Base-by-base conservation (phyloP, 2,888 invertebrate species). In the Dasysyrphus albostriatus region DNA sequence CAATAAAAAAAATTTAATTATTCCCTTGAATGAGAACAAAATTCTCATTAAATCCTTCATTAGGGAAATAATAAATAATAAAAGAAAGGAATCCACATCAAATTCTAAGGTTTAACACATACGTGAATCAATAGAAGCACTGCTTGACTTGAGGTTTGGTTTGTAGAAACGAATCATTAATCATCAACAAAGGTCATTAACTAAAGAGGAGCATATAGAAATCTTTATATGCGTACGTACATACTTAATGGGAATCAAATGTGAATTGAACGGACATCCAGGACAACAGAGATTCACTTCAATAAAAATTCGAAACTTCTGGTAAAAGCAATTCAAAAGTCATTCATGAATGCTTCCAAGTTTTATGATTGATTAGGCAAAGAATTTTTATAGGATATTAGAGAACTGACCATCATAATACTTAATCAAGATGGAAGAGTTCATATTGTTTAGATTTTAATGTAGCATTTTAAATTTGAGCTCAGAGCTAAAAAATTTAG, bases 1-100 rank as follows among this genome's bases (percentile, higher is more conserved):
- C 51, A 59, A 77, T 82, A 82, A 82, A 82, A 76, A n/a, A 67
- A 24, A 67, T 72, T 51, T 49, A 65, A 72, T 75, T 58, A 72
- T 44, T 42, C 24, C 32, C 29, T 56, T 16, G 39, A 61, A 69
- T 9, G 61, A 69, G 32, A 44, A 49, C n/a, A n/a, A 65, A 69
- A 49, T 49, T 56, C 63, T 72, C 76, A 72, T 82, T 72, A 76
- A 75, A 69, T 58, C 67, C 44, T 67, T 67, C 37, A 37, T 67
- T 19, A 49, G 14, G 9, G 49, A 19, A 67, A 10, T 8, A 12
- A 5, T 32, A 32, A 32, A 19, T 19, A 47, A 29, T n/a, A n/a
- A 34, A 8, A 39, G 3, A 49, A 58, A 37, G 0, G 34, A 65
- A 72, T 54, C 65, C 5, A 24, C 34, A 70, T 67, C 34, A 58